Percentiles rank a stretch among this genome's conserved stretches.
phyloP scores from a whole-genome alignment of 2,888 invertebrate species.

The Heteromyza rotundicornis region DNA sequence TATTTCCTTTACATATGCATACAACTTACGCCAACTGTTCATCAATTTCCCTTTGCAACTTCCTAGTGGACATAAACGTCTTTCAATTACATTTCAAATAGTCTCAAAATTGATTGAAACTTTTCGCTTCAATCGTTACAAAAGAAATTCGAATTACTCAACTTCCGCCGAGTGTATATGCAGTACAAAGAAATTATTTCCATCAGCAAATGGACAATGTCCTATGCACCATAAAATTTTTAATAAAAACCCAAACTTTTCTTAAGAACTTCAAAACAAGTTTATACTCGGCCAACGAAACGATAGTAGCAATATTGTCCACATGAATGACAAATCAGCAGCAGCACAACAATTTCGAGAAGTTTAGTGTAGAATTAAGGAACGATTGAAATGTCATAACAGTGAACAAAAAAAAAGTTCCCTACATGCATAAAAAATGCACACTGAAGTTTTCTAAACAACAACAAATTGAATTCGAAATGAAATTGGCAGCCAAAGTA shows the following conservation, averaged over 20 bases:
- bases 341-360: background rate
- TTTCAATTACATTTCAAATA: background rate
- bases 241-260: background rate
- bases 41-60: no score
- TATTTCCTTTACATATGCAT: no score
- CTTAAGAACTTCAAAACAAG: background rate
- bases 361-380: background rate
- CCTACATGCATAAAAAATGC: background rate
- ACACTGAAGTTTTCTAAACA: background rate
- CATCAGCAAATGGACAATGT: background rate
- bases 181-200: background rate
- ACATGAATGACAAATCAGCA: background rate
- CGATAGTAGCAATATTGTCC: background rate
- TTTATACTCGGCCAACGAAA: background rate
- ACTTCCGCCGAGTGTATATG: no score
- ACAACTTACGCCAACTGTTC: no score
- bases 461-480: background rate
- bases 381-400: slow-evolving; percentile 1
- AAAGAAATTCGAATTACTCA: no score
- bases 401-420: background rate
- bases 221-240: background rate
- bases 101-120: background rate
- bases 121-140: no score
- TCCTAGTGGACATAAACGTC: no score
- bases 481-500: slow-evolving; percentile 5